Evolutionary conservation across 2,797 vertebrate genomes (phyloP).

Genomic region (Hoplostethus atlanticus): DNA sequence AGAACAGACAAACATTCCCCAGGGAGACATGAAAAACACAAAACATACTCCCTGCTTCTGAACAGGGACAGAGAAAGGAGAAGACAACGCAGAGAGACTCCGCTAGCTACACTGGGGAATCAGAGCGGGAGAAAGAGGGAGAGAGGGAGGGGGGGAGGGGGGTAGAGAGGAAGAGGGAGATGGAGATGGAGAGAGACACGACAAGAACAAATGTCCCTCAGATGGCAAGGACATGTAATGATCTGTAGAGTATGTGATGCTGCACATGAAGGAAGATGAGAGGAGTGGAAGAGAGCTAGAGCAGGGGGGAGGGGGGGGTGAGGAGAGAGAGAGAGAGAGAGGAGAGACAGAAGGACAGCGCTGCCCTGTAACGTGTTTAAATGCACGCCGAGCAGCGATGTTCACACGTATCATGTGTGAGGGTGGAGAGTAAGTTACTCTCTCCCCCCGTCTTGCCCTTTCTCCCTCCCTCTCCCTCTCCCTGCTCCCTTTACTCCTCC

Average conservation of each 20-base stretch:
- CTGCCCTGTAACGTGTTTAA: neutral
- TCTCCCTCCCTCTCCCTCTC: neutral
- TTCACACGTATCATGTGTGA: neutral
- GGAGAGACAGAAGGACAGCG: neutral
- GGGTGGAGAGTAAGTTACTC: slow-evolving; percentile 26
- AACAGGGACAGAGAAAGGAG: slow-evolving; percentile 33
- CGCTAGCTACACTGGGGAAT: neutral
- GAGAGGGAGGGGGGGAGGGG: neutral
- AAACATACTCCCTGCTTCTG: slow-evolving; percentile 34
- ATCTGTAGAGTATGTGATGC: slow-evolving; percentile 16
- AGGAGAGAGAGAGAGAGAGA: neutral
- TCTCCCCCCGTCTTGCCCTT: slow-evolving; percentile 29
- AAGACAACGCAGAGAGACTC: neutral
- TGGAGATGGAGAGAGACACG: neutral
- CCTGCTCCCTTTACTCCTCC: neutral
- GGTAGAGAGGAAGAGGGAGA: neutral
- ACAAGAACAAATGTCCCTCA: neutral
- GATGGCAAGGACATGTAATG: slow-evolving; percentile 4
- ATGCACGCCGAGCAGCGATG: slow-evolving; percentile 2
- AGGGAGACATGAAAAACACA: slow-evolving; percentile 14
- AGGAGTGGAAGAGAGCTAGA: neutral
- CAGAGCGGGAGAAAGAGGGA: neutral
- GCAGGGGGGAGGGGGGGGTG: neutral
- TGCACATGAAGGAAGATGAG: neutral
- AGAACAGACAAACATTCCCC: slow-evolving; percentile 26